These are phyloP conservation scores for Eulemur rufifrons DNA, from an alignment of 2,113 vertebrate species.

Conservation along the genomic window DNA sequence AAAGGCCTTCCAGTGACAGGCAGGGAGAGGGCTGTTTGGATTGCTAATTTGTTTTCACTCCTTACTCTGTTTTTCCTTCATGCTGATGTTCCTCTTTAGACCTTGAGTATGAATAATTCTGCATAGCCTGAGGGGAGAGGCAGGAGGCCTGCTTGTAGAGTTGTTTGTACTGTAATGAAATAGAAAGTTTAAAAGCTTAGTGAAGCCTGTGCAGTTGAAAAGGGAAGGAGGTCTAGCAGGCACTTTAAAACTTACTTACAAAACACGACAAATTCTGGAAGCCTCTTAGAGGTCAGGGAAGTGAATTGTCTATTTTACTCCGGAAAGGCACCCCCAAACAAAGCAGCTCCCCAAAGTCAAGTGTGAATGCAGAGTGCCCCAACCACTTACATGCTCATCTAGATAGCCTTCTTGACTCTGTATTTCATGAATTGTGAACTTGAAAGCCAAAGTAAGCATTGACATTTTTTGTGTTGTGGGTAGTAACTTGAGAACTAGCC, in stretches of 20 bases:
- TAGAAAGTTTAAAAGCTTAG: slow-evolving; percentile 74
- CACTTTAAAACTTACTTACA: slow-evolving; percentile 51
- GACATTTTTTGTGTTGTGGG: not conserved
- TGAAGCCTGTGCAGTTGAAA: slow-evolving; percentile 23
- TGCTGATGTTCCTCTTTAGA: slow-evolving; percentile 62
- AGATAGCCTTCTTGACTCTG: not conserved
- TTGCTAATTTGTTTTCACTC: slow-evolving; percentile 76
- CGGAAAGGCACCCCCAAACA: not conserved
- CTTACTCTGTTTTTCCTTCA: slow-evolving; percentile 64
- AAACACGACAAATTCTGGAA: slow-evolving; percentile 24
- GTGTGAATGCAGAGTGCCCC: not conserved
- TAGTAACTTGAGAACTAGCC: not conserved
- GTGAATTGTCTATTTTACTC: slow-evolving; percentile 9
- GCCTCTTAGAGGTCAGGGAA: not conserved
- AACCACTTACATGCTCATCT: not conserved
- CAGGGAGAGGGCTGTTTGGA: slow-evolving; percentile 71
- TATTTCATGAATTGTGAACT: not conserved
- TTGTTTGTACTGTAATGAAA: slow-evolving; percentile 76
- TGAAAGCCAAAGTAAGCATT: not conserved
- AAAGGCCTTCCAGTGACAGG: slow-evolving; percentile 65
- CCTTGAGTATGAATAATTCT: slow-evolving; percentile 76
- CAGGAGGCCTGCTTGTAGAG: slow-evolving; percentile 64
- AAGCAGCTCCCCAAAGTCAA: not conserved
- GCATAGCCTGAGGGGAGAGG: slow-evolving; percentile 66
- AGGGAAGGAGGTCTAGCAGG: slow-evolving; percentile 31